phyloP scores from a whole-genome alignment of 1,140 invertebrate genomes.

The Asbolus verrucosus region DNA sequence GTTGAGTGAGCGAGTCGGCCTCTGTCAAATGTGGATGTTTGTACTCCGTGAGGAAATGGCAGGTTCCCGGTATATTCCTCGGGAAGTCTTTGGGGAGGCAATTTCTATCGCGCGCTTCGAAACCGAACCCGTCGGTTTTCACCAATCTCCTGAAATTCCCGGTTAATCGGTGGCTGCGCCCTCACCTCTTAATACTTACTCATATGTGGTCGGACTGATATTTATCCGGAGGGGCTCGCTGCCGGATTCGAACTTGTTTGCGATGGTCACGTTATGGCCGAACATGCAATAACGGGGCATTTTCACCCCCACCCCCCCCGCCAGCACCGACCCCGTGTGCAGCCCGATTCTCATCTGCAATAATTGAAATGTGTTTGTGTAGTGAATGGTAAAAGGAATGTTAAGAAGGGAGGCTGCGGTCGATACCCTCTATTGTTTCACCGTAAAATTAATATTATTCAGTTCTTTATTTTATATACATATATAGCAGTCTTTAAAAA shows the following conservation, averaged over 20 bases:
- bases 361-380: too few relatives aligned
- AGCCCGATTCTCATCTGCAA: constrained; percentile 93
- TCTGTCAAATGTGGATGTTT: constrained; percentile 75
- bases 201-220: constrained; percentile 91
- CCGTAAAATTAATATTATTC: too few relatives aligned
- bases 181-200: constrained; percentile 73
- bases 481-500: too few relatives aligned
- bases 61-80: constrained; percentile 80
- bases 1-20: constrained; percentile 71
- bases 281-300: constrained; percentile 94
- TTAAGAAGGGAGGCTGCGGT: too few relatives aligned
- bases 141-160: constrained; percentile 74
- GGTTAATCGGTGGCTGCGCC: not conserved
- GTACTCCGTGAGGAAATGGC: constrained; percentile 88
- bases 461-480: too few relatives aligned
- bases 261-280: constrained; percentile 92
- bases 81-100: constrained; percentile 90
- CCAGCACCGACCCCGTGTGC: constrained; percentile 89
- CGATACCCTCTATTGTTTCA: too few relatives aligned
- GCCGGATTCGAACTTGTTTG: constrained; percentile 94
- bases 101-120: constrained; percentile 79
- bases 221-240: constrained; percentile 92
- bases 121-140: constrained; percentile 80
- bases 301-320: constrained; percentile 91
- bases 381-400: too few relatives aligned